phyloP scores from a whole-genome alignment of 2,113 vertebrate species.

The Pachyramphus minor region DNA sequence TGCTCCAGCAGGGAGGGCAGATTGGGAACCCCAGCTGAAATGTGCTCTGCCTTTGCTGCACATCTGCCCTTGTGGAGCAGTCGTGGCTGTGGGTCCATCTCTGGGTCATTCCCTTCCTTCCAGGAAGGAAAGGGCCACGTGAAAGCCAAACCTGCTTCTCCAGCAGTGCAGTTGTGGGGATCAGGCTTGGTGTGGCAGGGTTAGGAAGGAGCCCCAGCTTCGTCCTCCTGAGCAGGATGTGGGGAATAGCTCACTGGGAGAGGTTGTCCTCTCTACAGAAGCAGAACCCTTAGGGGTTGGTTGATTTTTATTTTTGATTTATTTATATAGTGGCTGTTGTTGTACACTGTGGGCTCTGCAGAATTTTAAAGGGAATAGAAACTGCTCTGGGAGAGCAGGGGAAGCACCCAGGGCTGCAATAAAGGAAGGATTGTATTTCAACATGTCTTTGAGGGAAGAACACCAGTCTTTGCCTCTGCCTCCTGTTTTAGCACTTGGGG shows the following conservation, averaged over 20 bases:
- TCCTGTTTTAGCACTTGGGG: fast-evolving
- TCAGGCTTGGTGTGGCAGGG: not conserved
- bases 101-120: fast-evolving
- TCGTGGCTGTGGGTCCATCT: fast-evolving
- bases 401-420: not conserved
- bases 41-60: not conserved
- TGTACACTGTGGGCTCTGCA: not conserved
- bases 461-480: not conserved
- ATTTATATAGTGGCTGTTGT: not conserved
- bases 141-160: not conserved
- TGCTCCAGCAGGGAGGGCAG: not conserved
- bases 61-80: not conserved
- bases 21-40: not conserved
- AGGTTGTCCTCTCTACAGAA: fast-evolving
- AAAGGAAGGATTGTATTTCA: not conserved
- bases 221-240: not conserved
- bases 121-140: fast-evolving
- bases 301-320: not conserved
- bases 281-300: too few relatives aligned
- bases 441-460: not conserved
- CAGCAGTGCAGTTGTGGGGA: not conserved
- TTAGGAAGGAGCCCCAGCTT: not conserved
- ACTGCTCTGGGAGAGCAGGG: not conserved
- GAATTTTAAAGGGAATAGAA: not conserved
- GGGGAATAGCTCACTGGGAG: not conserved